phyloP scores from a whole-genome alignment of 2,888 invertebrate genomes.

The Pollenia angustigena region DNA sequence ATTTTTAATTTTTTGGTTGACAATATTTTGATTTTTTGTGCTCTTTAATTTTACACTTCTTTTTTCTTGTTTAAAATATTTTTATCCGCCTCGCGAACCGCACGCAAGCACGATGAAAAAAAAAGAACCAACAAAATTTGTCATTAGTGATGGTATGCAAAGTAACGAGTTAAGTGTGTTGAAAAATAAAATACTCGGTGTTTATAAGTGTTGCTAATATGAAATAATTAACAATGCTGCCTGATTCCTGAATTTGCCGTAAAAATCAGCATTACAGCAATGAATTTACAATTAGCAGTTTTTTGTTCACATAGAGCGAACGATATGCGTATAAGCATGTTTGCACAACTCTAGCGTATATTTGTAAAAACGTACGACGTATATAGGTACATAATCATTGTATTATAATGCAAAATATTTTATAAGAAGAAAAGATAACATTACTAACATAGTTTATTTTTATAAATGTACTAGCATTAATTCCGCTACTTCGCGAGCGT shows the following conservation, averaged over 20 bases:
- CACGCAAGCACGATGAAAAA: slow-evolving; percentile 69
- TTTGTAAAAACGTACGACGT: too few species aligned
- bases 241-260: background rate
- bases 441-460: too few species aligned
- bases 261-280: background rate
- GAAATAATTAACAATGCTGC: background rate
- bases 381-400: too few species aligned
- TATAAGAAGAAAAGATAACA: too few species aligned
- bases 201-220: slow-evolving; percentile 6
- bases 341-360: too few species aligned
- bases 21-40: slow-evolving; percentile 41
- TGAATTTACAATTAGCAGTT: too few species aligned
- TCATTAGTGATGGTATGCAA: slow-evolving; percentile 48
- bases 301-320: too few species aligned
- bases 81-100: slow-evolving; percentile 61
- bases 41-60: slow-evolving; percentile 29
- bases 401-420: too few species aligned
- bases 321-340: too few species aligned
- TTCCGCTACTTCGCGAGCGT: too few species aligned
- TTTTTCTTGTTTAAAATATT: slow-evolving; percentile 34
- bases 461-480: too few species aligned
- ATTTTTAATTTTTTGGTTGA: slow-evolving; percentile 29
- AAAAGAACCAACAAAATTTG: slow-evolving; percentile 63
- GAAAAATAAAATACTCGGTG: slow-evolving; percentile 30
- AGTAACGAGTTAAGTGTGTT: slow-evolving; percentile 54